Evolutionary conservation across 2,888 invertebrate species (phyloP).

Genomic region (Troglohyphantes excavatus): DNA sequence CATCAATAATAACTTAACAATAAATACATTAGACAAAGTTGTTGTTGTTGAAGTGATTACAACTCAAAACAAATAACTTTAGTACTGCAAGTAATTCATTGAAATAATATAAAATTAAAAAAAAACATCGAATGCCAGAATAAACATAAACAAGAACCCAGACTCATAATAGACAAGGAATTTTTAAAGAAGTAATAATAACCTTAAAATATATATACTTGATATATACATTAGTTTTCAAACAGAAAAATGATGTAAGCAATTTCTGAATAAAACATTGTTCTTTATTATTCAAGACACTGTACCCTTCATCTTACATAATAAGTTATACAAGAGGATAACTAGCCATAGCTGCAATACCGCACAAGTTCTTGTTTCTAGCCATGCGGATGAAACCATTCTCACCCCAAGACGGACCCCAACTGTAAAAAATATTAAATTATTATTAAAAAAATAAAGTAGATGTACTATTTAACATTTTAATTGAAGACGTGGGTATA

Average conservation of each 20-base stretch:
- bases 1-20: neutral
- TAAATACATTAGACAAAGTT: neutral
- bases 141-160: too few species aligned
- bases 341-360: slow-evolving; percentile 92
- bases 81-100: too few species aligned
- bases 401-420: slow-evolving; percentile 95
- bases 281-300: neutral
- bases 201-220: too few species aligned
- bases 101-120: too few species aligned
- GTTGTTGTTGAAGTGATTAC: too few species aligned
- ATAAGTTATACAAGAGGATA: slow-evolving; percentile 87
- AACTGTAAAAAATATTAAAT: slow-evolving; percentile 84
- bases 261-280: neutral
- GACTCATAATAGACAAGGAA: too few species aligned
- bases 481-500: too few species aligned
- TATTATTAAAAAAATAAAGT: neutral
- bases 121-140: too few species aligned
- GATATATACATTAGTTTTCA: neutral
- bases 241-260: neutral
- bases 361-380: slow-evolving; percentile 90
- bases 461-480: too few species aligned
- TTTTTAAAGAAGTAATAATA: too few species aligned
- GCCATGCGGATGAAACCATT: slow-evolving; percentile 91
- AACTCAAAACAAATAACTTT: too few species aligned
- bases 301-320: neutral